phyloP scores from a whole-genome alignment of 2,888 invertebrate genomes.

The Thymelicus lineola region DNA sequence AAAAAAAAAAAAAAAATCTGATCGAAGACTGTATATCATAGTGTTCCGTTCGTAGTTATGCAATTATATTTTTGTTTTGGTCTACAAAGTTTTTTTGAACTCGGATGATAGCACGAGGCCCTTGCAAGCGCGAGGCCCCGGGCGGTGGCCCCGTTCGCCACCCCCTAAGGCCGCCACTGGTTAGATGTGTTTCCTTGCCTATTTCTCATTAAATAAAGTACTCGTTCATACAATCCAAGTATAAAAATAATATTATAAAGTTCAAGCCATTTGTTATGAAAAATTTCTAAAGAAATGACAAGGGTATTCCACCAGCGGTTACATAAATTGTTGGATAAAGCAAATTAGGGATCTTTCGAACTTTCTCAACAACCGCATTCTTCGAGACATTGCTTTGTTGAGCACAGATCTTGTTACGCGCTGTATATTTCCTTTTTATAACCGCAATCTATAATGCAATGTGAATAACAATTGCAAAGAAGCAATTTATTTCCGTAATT shows the following conservation, averaged over 20 bases:
- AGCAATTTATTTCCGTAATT: conserved; percentile 10
- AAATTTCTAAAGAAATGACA: conserved; percentile 18
- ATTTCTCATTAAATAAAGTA: not conserved
- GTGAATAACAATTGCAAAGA: not conserved
- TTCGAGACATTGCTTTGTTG: conserved; percentile 21
- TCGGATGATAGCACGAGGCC: no score
- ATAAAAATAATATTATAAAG: not conserved
- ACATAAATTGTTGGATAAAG: conserved; percentile 22
- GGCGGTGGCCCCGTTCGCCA: no score
- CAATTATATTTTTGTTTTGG: no score
- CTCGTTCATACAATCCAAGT: not conserved
- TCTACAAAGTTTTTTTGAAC: no score
- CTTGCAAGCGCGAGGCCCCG: no score
- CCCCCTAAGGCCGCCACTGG: no score
- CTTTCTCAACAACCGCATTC: conserved; percentile 25
- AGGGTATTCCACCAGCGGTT: conserved; percentile 7
- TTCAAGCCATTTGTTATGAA: not conserved
- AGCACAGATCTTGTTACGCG: conserved; percentile 22
- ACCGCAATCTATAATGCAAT: conserved; percentile 16
- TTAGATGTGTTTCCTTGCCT: not conserved
- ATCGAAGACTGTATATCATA: no score
- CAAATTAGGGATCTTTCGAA: conserved; percentile 30
- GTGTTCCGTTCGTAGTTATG: no score
- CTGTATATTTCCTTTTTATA: conserved; percentile 13
- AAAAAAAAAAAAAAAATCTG: no score